phyloP scores from a whole-genome alignment of 2,113 vertebrate genomes.

The Syngnathus floridae region DNA sequence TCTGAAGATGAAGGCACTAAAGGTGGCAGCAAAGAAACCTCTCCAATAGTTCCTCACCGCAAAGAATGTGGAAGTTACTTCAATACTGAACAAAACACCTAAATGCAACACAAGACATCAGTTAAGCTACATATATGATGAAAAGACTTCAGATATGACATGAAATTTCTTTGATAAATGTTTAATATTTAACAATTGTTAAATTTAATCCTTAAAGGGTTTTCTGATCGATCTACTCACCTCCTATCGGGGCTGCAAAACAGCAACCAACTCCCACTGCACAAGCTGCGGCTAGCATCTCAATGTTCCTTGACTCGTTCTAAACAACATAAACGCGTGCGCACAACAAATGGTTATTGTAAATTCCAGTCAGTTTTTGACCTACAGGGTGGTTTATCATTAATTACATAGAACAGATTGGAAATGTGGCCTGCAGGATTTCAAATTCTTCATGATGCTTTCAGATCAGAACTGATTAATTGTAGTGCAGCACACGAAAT shows the following conservation, averaged over 20 bases:
- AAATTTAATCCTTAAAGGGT: background rate
- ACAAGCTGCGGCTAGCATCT: conserved; percentile 90
- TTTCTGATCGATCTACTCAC: conserved; percentile 58
- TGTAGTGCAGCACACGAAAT: background rate
- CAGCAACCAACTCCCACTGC: conserved; percentile 93
- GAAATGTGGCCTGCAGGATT: background rate
- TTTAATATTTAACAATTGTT: background rate
- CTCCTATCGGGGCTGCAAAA: conserved; percentile 91
- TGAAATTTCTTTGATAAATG: background rate
- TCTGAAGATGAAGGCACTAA: conserved; percentile 97
- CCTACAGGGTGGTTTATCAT: too few species aligned
- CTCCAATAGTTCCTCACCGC: conserved; percentile 98
- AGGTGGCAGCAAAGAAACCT: conserved; percentile 95
- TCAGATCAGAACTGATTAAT: background rate
- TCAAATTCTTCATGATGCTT: background rate
- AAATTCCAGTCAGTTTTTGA: background rate
- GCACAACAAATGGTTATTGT: conserved; percentile 3
- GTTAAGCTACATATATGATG: background rate
- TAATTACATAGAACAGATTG: background rate
- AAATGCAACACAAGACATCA: conserved; percentile 7
- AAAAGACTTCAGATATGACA: background rate
- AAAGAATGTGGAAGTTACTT: conserved; percentile 97
- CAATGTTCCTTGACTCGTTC: conserved; percentile 81
- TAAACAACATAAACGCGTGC: conserved; percentile 42
- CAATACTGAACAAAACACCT: conserved; percentile 98